Evolutionary conservation across 1,140 invertebrate species (phyloP), one percentile per base, ranked within the genome.

Genomic region (Coptotermes formosanus): DNA sequence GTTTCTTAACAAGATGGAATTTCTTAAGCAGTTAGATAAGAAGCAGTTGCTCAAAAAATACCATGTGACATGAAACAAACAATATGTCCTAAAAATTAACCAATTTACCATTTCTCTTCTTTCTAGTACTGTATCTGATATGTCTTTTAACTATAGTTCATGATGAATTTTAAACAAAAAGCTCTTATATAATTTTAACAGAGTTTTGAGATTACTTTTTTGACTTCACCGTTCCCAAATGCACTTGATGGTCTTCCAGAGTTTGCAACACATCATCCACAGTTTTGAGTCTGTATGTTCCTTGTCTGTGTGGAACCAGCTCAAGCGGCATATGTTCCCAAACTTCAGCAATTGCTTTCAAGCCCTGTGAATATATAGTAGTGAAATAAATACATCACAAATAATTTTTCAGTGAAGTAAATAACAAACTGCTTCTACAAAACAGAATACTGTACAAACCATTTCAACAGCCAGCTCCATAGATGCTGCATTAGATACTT

Each of bases 401-500:
- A 38, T n/a, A 48, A 16, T 38, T 59, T 38, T 38, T 38, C 38
- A 38, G 38, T 38, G 38, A 38, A 38, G 38, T 38, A 38, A 38
- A 2, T 2, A 38, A 38, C 38, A 38, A 38, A 38, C 38, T 38
- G 2, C 38, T 38, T 38, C 38, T 38, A 38, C 38, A 38, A 38
- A 38, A 38, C 38, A 38, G 38, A 38, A 38, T 38, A 38, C 38
- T 38, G 38, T 45, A 86, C 87, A 88, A 87, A 93, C 93, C 89
- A 91, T 94, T 92, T 97, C 96, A 89, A 97, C 97, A 87, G 94
- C 93, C 82, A 97, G 90, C 90, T 97, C 96, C 93, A 97, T 97
- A 4, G 95, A 96, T 2, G 96, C 96, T 6, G 95, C 94, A 88
- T 94, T 95, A 2, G 96, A 97, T 87, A 97, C 95, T 88, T 97